A percentile compares a stretch with the other conserved stretches of the same genome.
Evolutionary conservation across 2,113 vertebrate genomes (phyloP).

Genomic region (Passer montanus): DNA sequence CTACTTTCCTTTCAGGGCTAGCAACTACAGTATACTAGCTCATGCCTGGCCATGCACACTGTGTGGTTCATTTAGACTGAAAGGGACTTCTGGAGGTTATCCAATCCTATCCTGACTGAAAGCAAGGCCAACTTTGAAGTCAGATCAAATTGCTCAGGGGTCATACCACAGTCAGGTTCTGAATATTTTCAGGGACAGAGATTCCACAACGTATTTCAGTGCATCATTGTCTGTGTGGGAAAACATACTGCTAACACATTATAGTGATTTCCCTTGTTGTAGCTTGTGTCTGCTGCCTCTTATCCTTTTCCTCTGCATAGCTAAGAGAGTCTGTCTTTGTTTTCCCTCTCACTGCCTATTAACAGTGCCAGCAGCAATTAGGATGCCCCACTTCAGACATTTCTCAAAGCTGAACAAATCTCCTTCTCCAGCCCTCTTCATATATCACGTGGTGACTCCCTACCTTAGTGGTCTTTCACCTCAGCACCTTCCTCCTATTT

Average conservation of each 20-base stretch:
- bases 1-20: not conserved
- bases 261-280: not conserved
- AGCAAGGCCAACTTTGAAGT: slow-evolving; percentile 24
- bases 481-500: not conserved
- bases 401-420: not conserved
- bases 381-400: not conserved
- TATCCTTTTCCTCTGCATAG: not conserved
- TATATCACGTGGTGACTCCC: not conserved
- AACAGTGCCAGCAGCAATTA: not conserved
- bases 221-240: not conserved
- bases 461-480: not conserved
- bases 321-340: not conserved
- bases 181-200: not conserved
- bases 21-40: not conserved
- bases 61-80: not conserved
- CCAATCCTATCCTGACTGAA: not conserved
- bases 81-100: slow-evolving; percentile 36
- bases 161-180: not conserved
- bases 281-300: not conserved
- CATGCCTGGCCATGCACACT: not conserved
- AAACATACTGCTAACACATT: not conserved
- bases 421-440: not conserved
- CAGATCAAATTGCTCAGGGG: not conserved
- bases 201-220: not conserved
- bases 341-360: not conserved